Evolutionary conservation across 2,888 invertebrate species (phyloP).

Genomic region (Melanostoma scalare): DNA sequence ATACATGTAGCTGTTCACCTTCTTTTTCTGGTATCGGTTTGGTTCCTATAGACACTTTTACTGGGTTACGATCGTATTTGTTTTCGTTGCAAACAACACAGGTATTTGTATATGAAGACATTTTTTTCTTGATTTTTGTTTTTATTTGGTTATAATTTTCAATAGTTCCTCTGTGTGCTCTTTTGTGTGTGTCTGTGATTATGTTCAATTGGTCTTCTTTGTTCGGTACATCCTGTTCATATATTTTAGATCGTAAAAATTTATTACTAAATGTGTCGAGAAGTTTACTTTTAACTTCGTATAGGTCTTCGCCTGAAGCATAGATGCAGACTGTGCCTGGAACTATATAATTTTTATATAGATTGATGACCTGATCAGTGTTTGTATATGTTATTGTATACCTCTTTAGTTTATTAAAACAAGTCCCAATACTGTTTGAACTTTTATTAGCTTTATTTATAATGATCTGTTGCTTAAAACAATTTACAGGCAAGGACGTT

Average conservation of each 20-base stretch:
- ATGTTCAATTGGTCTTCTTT: background rate
- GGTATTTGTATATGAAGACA: slow-evolving; percentile 2
- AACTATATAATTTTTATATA: slow-evolving; percentile 3
- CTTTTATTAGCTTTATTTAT: background rate
- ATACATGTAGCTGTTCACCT: background rate
- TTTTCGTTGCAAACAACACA: slow-evolving; percentile 17
- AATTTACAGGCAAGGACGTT: background rate
- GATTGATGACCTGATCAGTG: background rate
- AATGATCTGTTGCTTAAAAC: slow-evolving; percentile 14
- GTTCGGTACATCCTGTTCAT: slow-evolving; percentile 14
- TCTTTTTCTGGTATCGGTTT: slow-evolving; percentile 16
- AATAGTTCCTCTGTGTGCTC: slow-evolving; percentile 4
- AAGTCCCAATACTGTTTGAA: background rate
- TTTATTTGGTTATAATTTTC: slow-evolving; percentile 23
- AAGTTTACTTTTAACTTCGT: slow-evolving; percentile 14
- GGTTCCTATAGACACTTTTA: slow-evolving; percentile 12
- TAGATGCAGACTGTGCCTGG: slow-evolving; percentile 6
- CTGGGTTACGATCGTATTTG: slow-evolving; percentile 17
- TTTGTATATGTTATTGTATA: slow-evolving; percentile 20
- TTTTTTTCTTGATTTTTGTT: slow-evolving; percentile 22
- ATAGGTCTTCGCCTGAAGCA: background rate
- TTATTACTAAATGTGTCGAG: slow-evolving; percentile 19
- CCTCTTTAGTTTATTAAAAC: slow-evolving; percentile 1
- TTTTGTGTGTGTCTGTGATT: background rate
- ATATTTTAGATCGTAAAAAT: background rate